Base-by-base conservation (phyloP, 2,797 vertebrate genomes). In the Eulemur mongoz region DNA sequence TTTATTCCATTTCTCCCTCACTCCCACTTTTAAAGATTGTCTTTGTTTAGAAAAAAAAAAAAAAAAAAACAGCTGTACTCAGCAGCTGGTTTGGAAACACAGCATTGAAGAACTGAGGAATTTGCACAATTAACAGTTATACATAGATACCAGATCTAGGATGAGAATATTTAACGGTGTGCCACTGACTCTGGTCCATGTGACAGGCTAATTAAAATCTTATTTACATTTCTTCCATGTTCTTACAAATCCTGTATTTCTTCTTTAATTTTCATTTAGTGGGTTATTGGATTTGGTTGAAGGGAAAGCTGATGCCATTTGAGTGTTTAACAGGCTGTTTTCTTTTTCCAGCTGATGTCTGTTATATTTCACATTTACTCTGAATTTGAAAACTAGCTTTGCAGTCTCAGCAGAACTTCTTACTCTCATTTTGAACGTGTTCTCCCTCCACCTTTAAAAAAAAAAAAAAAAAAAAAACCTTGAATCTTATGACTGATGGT, bases 11-110 rank as follows among this genome's bases (percentile, higher is more conserved):
- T 95, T 92, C 69, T 94, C 78, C 32, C 76, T 90, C 10, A 5
- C 48, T 95, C 40, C 30, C 4, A 86, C 80, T 97, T 94, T 91
- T 45, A 79, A 96, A 97, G 93, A 87, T 82, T 98, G 97, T 86
- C 83, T 98, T 98, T 98, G 97, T 98, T 97, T 59, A 57, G 50
- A 48, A 5, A 86, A 92, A 72, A 40, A 70, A 84, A 91, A 70
- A 38, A 38, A 38, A 38, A 57, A 95, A 96, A 96, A 92, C 98
- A 98, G 98, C 98, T 98, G 98, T 97, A 97, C 95, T 97, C 92
- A 93, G 98, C 98, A 98, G 98, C 98, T 99, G 98, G 97, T 97
- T 96, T 98, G 96, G 92, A 98, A 97, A 98, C 92, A 93, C 54
- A 83, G 97, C 97, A 92, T 95, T 93, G 96, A 96, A 96, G 96